phyloP scores from a whole-genome alignment of 2,888 invertebrate species.

The Polydrusus pterygomalis region DNA sequence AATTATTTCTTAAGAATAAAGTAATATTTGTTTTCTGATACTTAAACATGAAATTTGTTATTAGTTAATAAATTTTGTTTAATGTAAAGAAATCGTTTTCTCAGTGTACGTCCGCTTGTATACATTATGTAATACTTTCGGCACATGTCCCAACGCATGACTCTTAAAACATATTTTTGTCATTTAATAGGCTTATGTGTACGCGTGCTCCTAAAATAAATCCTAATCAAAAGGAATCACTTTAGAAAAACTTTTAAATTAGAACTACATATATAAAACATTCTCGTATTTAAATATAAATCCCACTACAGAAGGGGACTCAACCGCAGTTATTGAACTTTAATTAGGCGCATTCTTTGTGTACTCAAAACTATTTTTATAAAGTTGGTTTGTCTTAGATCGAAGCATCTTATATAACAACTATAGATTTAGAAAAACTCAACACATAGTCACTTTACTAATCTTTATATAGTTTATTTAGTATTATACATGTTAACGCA shows the following conservation, averaged over 20 bases:
- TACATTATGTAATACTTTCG: too few relatives aligned
- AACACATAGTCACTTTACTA: too few relatives aligned
- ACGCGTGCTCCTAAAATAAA: constrained; percentile 49
- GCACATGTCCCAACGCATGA: neutral
- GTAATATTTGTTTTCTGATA: too few relatives aligned
- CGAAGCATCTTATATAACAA: neutral
- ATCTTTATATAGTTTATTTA: too few relatives aligned
- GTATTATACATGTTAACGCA: too few relatives aligned
- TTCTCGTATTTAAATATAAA: constrained; percentile 46
- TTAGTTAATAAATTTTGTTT: too few relatives aligned
- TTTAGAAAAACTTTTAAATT: constrained; percentile 47
- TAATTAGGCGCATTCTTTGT: constrained; percentile 49
- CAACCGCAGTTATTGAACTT: constrained; percentile 50
- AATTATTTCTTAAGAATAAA: too few relatives aligned
- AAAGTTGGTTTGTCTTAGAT: constrained; percentile 24
- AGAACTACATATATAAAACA: constrained; percentile 48
- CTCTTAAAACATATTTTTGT: constrained; percentile 16
- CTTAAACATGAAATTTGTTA: too few relatives aligned
- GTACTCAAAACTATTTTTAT: constrained; percentile 35
- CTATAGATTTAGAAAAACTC: neutral
- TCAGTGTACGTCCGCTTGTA: too few relatives aligned
- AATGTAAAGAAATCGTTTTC: too few relatives aligned
- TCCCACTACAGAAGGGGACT: constrained; percentile 23
- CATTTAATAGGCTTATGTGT: constrained; percentile 31
- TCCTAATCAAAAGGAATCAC: constrained; percentile 49